Conservation (phyloP, 2,113 vertebrate genomes). For the Zingel zingel region DNA sequence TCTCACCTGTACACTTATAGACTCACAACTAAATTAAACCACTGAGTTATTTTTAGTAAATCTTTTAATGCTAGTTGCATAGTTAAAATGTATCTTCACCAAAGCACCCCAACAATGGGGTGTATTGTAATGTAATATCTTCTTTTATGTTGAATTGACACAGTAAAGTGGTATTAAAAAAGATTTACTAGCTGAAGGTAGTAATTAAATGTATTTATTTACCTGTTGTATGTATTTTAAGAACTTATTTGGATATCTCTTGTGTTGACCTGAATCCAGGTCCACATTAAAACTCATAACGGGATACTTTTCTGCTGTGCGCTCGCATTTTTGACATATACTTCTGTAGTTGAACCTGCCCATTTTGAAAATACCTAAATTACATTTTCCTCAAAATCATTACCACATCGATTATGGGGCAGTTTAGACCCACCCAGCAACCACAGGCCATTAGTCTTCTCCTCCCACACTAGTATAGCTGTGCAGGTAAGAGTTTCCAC, state of each 20-base stretch:
- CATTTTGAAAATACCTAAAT: background rate
- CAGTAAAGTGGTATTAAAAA: background rate
- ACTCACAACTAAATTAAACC: constrained; percentile 48
- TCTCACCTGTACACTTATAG: constrained; percentile 52
- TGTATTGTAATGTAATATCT: constrained; percentile 29
- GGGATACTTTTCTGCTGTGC: background rate
- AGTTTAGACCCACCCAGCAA: constrained; percentile 58
- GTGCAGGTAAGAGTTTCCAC: constrained; percentile 75
- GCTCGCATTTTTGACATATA: background rate
- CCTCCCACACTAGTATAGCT: constrained; percentile 50
- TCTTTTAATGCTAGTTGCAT: constrained; percentile 45
- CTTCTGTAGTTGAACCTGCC: background rate
- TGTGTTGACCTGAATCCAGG: background rate
- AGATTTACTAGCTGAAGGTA: background rate
- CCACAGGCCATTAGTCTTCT: constrained; percentile 53
- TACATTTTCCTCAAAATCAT: background rate
- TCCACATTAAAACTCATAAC: background rate
- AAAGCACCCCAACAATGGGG: constrained; percentile 21
- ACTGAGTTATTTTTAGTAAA: constrained; percentile 59
- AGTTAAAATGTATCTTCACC: constrained; percentile 21
- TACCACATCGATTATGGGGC: background rate
- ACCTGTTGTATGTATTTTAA: background rate
- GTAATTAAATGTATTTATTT: background rate
- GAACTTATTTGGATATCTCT: no score
- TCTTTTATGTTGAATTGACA: background rate